Evolutionary conservation across 2,888 invertebrate species (phyloP), one percentile per base, ranked within the genome.

Genomic region (Eupithecia tripunctaria): DNA sequence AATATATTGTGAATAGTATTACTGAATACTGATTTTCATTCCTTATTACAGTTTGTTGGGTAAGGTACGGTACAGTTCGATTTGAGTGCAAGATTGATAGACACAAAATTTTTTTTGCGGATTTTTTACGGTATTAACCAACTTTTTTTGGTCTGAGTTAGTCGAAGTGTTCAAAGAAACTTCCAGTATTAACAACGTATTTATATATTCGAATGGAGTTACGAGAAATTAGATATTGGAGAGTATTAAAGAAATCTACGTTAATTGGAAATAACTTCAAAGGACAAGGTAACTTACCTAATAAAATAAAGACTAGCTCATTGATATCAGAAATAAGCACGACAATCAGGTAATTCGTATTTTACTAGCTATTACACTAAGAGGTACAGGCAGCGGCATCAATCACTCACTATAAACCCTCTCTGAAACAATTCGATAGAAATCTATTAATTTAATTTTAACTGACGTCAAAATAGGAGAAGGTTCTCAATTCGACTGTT

Each of bases 221-320:
- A 14, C 25, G 25, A 25, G 5, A 56, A 25, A 56, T 25, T 1
- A 56, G 21, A 14, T 56, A 25, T 25, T 56, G 25, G 5, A 56
- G 56, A 56, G 56, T 56, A 25, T 21, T 25, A 56, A 25, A 56
- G 56, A 56, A 56, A 25, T 56, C 56, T 56, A 21, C 5, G 21
- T 51, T 21, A 51, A 51, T 51, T 51, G 21, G 51, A 51, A 21
- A 21, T 21, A 51, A 21, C n/a, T 21, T 51, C 21, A 51, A 51
- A 51, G 7, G 51, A 51, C 51, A 18, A n/a, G 5, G 21, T 51
- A 10, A 8, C 10, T n/a, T 21, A 51, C 0, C 51, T 51, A 51
- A 51, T 60, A 60, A 60, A 51, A 51, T 60, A 60, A 60, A 60
- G 15, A 27, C 59, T 15, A 60, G 29, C 56, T 56, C 56, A 10